Percentiles rank a stretch among this genome's conserved stretches.
Conservation (phyloP, 2,888 invertebrate species). For the Rhagonycha lutea region DNA sequence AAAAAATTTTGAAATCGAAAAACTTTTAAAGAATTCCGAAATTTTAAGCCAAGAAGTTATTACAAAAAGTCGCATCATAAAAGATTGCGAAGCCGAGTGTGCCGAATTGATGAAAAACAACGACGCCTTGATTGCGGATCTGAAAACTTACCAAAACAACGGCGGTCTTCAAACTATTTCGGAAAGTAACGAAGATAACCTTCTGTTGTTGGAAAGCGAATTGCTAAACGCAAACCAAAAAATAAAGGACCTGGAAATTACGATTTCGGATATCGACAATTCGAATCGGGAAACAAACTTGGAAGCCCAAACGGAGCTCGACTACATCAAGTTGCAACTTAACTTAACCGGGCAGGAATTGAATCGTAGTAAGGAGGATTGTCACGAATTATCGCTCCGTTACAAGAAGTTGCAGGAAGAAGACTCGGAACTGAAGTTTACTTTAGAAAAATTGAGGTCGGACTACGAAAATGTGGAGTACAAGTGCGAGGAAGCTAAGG, state of each 20-base stretch:
- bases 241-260: conserved; percentile 54
- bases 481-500: conserved; percentile 54
- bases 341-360: conserved; percentile 37
- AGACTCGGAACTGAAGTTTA: conserved; percentile 51
- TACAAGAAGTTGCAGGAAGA: conserved; percentile 38
- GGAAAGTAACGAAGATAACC: conserved; percentile 73
- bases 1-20: conserved; percentile 53
- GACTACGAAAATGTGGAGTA: conserved; percentile 52
- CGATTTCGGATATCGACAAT: conserved; percentile 36
- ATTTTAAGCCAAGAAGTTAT: conserved; percentile 50
- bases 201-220: conserved; percentile 66
- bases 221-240: conserved; percentile 58
- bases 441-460: conserved; percentile 54
- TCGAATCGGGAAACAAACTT: conserved; percentile 33
- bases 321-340: conserved; percentile 39
- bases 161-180: conserved; percentile 72
- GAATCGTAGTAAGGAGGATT: conserved; percentile 36
- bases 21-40: conserved; percentile 49
- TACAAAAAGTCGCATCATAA: conserved; percentile 50
- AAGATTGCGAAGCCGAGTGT: conserved; percentile 63
- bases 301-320: conserved; percentile 36
- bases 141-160: conserved; percentile 65
- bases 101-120: conserved; percentile 72
- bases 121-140: conserved; percentile 68
- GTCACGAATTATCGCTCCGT: conserved; percentile 44